Evolutionary conservation across 2,113 vertebrate species (phyloP).

Genomic region (Halcyon senegalensis): DNA sequence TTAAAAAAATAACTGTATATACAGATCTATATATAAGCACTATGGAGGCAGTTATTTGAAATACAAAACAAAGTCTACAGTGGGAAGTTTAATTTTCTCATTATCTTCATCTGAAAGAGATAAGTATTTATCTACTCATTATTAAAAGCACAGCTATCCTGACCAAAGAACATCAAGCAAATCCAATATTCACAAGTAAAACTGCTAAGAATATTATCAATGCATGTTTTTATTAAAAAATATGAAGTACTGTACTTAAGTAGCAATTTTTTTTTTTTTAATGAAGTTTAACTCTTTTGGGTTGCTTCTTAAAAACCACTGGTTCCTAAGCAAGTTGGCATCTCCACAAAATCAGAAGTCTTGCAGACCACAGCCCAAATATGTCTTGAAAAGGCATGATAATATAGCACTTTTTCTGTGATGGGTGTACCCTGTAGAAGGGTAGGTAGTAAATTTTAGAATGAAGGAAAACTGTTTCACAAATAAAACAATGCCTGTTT

Average conservation of each 20-base stretch:
- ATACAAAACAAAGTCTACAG: background rate
- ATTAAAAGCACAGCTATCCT: conserved; percentile 20
- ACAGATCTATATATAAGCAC: background rate
- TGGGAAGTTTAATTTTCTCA: conserved; percentile 34
- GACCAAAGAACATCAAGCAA: background rate
- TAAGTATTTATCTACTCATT: conserved; percentile 11
- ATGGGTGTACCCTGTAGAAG: rapidly evolving
- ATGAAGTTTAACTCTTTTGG: background rate
- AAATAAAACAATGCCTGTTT: background rate
- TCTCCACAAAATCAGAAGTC: background rate
- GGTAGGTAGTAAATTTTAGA: background rate
- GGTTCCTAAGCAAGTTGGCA: background rate
- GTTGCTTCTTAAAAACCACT: background rate
- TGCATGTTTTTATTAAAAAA: background rate
- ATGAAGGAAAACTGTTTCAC: background rate
- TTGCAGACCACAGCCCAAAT: background rate
- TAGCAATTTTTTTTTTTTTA: background rate
- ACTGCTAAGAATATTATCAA: background rate
- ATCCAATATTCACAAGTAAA: background rate
- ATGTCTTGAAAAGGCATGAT: background rate
- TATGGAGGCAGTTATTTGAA: background rate
- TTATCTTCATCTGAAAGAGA: background rate
- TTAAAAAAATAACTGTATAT: background rate
- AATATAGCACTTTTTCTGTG: background rate
- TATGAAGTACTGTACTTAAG: background rate